phyloP scores from a whole-genome alignment of 2,797 vertebrate genomes.

The Euphonia xanthogaster region DNA sequence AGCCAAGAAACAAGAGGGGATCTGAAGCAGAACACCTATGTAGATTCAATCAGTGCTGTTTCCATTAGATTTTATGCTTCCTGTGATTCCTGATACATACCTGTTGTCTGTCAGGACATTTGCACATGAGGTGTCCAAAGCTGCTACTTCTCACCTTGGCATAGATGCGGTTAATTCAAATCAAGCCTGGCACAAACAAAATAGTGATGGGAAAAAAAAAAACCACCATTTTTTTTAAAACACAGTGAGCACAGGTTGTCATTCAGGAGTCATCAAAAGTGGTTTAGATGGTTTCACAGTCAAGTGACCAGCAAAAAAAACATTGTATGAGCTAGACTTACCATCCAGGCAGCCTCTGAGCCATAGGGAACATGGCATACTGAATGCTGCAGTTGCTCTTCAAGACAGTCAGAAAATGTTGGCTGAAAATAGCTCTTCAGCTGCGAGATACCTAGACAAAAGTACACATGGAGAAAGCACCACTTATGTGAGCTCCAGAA shows the following conservation, averaged over 20 bases:
- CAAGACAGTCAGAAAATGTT: not conserved
- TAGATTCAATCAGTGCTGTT: not conserved
- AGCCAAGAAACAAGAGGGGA: not conserved
- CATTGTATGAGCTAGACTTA: not conserved
- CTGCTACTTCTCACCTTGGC: not conserved
- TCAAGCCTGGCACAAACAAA: not conserved
- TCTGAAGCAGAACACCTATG: not conserved
- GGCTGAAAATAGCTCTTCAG: not conserved
- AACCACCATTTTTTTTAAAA: accelerated
- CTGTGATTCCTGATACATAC: not conserved
- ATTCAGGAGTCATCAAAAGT: not conserved
- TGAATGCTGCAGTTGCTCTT: not conserved
- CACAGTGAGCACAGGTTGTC: not conserved
- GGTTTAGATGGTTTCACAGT: not conserved
- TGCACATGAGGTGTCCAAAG: not conserved
- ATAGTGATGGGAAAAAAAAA: not conserved
- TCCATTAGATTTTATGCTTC: not conserved
- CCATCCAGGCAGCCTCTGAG: not conserved
- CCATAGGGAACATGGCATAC: not conserved
- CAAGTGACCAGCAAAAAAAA: not conserved
- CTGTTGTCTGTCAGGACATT: not conserved
- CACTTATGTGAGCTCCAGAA: not conserved
- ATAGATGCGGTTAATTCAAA: not conserved
- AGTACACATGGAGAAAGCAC: not conserved
- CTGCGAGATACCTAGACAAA: not conserved